Percentiles rank a stretch among this genome's conserved stretches.
Conservation (phyloP, 2,113 vertebrate species). For the Alouatta palliata region DNA sequence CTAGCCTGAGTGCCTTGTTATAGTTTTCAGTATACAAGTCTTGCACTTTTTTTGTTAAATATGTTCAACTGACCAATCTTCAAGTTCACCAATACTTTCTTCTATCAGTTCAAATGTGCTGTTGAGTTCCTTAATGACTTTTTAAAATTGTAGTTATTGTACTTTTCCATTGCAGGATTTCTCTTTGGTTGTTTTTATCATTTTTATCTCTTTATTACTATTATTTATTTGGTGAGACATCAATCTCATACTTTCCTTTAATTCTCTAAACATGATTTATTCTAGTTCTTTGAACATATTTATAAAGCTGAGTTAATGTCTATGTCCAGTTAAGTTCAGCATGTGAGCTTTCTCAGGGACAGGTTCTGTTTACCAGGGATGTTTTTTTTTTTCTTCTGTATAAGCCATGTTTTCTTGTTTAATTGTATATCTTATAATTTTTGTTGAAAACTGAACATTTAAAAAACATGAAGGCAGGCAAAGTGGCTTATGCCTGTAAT, state of each 20-base stretch:
- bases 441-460: not conserved
- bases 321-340: not conserved
- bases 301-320: not conserved
- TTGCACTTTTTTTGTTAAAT: not conserved
- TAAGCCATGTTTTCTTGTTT: not conserved
- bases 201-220: not conserved
- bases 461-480: not conserved
- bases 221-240: not conserved
- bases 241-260: conserved; percentile 20
- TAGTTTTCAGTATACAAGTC: not conserved
- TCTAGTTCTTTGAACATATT: not conserved
- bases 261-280: not conserved
- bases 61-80: not conserved
- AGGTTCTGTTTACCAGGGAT: not conserved
- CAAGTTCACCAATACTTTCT: not conserved
- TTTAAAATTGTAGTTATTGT: not conserved
- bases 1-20: not conserved
- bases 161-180: not conserved
- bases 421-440: not conserved
- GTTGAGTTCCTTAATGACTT: not conserved
- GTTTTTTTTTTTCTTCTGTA: not conserved
- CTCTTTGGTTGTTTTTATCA: not conserved
- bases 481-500: too few species aligned
- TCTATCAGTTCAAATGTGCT: not conserved
- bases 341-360: not conserved